Base-by-base conservation (phyloP, 2,797 vertebrate genomes). In the Gadopsis bispinosus region DNA sequence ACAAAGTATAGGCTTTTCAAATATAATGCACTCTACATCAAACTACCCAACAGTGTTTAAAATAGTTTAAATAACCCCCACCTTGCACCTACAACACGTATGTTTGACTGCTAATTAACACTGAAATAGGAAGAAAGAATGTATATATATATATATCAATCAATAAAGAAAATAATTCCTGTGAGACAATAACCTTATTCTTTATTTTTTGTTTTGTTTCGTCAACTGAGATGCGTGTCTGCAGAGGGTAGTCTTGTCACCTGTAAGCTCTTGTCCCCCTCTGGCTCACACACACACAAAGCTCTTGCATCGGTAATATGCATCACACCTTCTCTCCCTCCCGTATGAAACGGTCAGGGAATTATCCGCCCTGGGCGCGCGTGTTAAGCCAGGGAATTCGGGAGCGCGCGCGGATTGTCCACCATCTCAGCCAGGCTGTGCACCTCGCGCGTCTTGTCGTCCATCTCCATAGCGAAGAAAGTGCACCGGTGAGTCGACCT, bases 331-430 rank as follows among this genome's bases (percentile, higher is more conserved):
- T 85, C 67, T 61, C 20, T 70, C 68, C 39, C 73, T 71, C 41
- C 63, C 50, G 47, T 67, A 85, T 93, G 91, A 90, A 89, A 79
- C 84, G 80, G 79, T 91, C 83, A 93, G 95, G 94, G 95, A 96
- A 96, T 96, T 96, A 97, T 95, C 95, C 77, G 80, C 22, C 65
- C 72, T 77, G 84, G 86, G 88, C 90, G 88, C 86, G 92, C 64
- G 89, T 9, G 79, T 93, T 96, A 96, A 96, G 92, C 94, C 91
- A 87, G 81, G 74, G 84, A 87, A 86, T 81, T 55, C 91, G 94
- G 93, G 92, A 91, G 73, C 88, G 93, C 88, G 92, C 95, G 85
- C 91, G 92, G 95, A 95, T 94, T 96, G 94, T 93, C 91, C 88
- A 89, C 76, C 87, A 85, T 87, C 89, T 92, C 91, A 85, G 80